Base-by-base conservation (phyloP, 2,113 vertebrate species). In the Ranitomeya imitator region DNA sequence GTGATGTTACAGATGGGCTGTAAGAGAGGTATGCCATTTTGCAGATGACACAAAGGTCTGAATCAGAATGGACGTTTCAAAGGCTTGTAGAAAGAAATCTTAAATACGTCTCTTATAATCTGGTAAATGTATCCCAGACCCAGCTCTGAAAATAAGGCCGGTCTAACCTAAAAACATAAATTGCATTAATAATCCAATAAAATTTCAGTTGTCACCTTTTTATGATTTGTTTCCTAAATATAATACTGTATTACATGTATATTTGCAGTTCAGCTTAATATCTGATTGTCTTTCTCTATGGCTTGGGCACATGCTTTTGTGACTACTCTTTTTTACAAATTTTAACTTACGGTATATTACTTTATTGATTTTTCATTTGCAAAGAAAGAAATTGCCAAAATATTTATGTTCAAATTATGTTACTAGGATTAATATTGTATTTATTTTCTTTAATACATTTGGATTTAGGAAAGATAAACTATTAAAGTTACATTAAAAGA, bases 21-120 rank as follows among this genome's bases (percentile, higher is more conserved):
- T 31, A 18, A 37, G 59, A 81, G 45, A 37, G 55, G 55, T 81
- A 60, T 81, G 57, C 79, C 55, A 81, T 81, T 59, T 81, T 31
- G 26, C 10, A 79, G 54, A 59, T 80, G 23, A 81, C 79, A 81
- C 55, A 81, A 60, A 81, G 55, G 57, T 81, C 79, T 81, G 26
- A 60, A 61, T 26, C 23, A 81, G 57, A 37, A 81, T 81, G 59
- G 55, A 60, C 16, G 6, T 61, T 37, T 80, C 55, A 55, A 23
- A 79, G 77, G 52, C n/a, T 55, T 52, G 55, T 2, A 52, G 23
- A 55, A 79, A 10, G 52, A 45, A 54, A 21, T 55, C 52, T 54
- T 54, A 78, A 78, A 54, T 52, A n/a, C 19, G 21, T 52, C 21
- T 4, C 23, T n/a, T 78, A 79, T 55, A 23, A 51, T n/a, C 23